Evolutionary conservation across 2,797 vertebrate species (phyloP).

Genomic region (Scomberomorus guttatus): DNA sequence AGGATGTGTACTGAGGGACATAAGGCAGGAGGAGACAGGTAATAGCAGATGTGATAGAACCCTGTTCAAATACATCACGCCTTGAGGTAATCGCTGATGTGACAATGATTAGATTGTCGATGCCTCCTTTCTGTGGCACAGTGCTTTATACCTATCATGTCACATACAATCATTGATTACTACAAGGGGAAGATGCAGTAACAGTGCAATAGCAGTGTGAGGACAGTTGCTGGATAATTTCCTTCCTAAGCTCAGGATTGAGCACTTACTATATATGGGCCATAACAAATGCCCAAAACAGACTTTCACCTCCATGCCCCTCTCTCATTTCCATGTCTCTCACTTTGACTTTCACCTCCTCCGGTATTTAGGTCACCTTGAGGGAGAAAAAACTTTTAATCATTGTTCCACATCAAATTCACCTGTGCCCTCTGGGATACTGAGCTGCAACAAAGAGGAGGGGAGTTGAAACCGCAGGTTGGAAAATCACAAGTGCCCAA

Average conservation of each 20-base stretch:
- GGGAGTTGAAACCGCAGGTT: conserved; percentile 63
- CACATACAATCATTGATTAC: conserved; percentile 70
- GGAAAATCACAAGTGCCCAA: conserved; percentile 69
- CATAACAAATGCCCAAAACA: conserved; percentile 56
- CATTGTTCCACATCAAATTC: conserved; percentile 81
- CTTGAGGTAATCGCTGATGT: conserved; percentile 73
- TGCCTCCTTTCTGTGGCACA: conserved; percentile 59
- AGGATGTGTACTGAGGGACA: conserved; percentile 73
- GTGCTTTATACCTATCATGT: conserved; percentile 70
- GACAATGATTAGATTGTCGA: conserved; percentile 78
- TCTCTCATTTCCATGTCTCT: conserved; percentile 66
- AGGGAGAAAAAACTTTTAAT: conserved; percentile 85
- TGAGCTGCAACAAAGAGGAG: conserved; percentile 61
- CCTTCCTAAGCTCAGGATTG: conserved; percentile 15
- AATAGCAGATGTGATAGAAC: conserved; percentile 75
- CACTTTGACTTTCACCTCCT: conserved; percentile 77
- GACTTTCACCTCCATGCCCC: conserved; percentile 47
- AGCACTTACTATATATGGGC: conserved; percentile 30
- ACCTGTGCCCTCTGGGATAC: conserved; percentile 71
- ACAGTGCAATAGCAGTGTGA: conserved; percentile 28
- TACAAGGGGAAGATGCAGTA: conserved; percentile 43
- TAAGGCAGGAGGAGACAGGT: conserved; percentile 70
- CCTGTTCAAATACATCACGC: conserved; percentile 71
- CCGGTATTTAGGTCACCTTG: conserved; percentile 82
- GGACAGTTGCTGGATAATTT: conserved; percentile 36